phyloP scores from a whole-genome alignment of 1,140 invertebrate genomes.

The Zaprionus africanus region DNA sequence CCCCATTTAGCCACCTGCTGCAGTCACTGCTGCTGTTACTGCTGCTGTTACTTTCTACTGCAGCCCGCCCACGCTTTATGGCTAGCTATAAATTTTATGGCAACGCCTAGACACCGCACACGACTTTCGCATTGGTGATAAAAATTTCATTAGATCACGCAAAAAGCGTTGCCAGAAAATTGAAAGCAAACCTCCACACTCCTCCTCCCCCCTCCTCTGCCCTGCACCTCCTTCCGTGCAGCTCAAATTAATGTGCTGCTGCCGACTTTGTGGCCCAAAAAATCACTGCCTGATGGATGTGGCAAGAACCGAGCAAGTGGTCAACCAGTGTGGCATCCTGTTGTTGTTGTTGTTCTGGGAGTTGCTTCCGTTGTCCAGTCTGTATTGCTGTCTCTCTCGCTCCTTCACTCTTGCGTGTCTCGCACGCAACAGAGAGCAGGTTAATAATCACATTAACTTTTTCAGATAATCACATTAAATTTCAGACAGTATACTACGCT shows the following conservation, averaged over 20 bases:
- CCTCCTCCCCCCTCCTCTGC: background rate
- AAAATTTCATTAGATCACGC: slow-evolving; percentile 82
- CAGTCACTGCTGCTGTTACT: slow-evolving; percentile 23
- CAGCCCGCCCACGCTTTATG: slow-evolving; percentile 65
- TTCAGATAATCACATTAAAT: slow-evolving; percentile 77
- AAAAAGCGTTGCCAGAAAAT: slow-evolving; percentile 56
- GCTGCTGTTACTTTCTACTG: slow-evolving; percentile 14
- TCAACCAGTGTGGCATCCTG: slow-evolving; percentile 20
- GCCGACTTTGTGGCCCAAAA: slow-evolving; percentile 31
- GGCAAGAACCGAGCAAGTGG: slow-evolving; percentile 25
- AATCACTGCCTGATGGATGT: slow-evolving; percentile 57
- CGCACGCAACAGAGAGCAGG: slow-evolving; percentile 42
- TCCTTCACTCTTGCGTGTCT: slow-evolving; percentile 1
- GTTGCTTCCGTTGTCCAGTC: background rate
- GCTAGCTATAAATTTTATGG: slow-evolving; percentile 77
- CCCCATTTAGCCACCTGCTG: slow-evolving; percentile 18
- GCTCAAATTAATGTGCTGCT: slow-evolving; percentile 58
- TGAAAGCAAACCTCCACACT: slow-evolving; percentile 63
- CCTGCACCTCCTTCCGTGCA: slow-evolving; percentile 7
- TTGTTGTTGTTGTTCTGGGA: background rate
- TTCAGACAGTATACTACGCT: slow-evolving; percentile 38
- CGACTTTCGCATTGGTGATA: slow-evolving; percentile 56
- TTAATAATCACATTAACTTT: slow-evolving; percentile 81
- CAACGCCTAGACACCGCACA: slow-evolving; percentile 64
- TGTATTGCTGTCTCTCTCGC: background rate